Evolutionary conservation across 2,113 vertebrate genomes (phyloP), one percentile per base, ranked within the genome.

Genomic region (Candoia aspera): DNA sequence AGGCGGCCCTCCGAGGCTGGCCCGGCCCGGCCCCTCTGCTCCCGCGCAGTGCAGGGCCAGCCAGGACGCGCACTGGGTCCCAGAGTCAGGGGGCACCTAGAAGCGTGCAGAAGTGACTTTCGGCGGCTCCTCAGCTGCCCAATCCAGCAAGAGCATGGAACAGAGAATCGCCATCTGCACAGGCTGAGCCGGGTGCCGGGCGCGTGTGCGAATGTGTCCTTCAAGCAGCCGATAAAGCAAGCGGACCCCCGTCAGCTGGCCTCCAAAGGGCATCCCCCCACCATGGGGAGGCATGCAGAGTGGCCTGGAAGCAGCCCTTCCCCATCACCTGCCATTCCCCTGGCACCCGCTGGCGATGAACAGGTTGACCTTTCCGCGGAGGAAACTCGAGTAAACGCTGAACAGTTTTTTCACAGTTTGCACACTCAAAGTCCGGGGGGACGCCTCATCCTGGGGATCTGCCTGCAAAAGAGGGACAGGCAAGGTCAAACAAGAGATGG

Each of bases 311-410:
- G 84, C 68, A 4, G 54, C 13, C 91, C 0, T 24, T 93, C 64
- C 19, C 29, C 85, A 26, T 97, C 96, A 97, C 96, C 96, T 96
- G 92, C 94, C 94, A 53, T 62, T 93, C 55, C 42, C 95, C 86
- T 90, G 90, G 89, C 96, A 97, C 59, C 91, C 95, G 15, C 95
- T 93, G 46, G 90, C 94, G 0, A 95, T 59, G 57, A 95, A 97
- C 23, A 97, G 37, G 53, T 94, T 96, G 94, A 95, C 96, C 84
- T 96, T 96, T 8, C 96, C 96, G 2, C 96, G 92, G 37, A 97
- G 94, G 84, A 97, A 97, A 85, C 96, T 96, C 93, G 96, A 95
- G 91, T 97, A 96, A 86, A 95, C 46, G 19, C 68, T 95, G 92
- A 97, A 96, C 83, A 97, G 95, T 59, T 97, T 96, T 88, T 93